phyloP scores from a whole-genome alignment of 37 sponge, comb jelly and placozoan genomes.

The Bolinopsis microptera region DNA sequence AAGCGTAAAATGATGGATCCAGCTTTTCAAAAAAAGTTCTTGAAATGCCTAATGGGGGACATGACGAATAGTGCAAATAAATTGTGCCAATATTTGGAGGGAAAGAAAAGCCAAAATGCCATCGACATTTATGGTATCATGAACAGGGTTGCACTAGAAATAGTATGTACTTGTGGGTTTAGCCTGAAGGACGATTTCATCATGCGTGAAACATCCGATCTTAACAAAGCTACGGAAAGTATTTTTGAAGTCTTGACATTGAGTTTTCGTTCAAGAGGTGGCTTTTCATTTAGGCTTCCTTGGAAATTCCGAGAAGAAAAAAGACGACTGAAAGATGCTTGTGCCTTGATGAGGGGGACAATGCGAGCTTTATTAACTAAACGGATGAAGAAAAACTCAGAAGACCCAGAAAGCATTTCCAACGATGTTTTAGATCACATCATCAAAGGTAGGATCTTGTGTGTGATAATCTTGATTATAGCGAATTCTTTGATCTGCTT shows the following conservation, averaged over 20 bases:
- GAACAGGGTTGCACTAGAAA: slow-evolving; percentile 16
- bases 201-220: neutral
- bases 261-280: neutral
- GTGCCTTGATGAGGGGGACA: neutral
- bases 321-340: neutral
- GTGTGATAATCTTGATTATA: too few species aligned
- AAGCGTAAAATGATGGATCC: slow-evolving; percentile 29
- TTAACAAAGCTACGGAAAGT: neutral
- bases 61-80: neutral
- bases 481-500: too few species aligned
- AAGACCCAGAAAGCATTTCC: neutral
- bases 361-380: neutral
- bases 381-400: neutral
- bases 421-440: neutral
- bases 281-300: neutral
- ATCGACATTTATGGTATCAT: neutral
- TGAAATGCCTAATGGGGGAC: neutral
- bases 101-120: neutral
- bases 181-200: slow-evolving; percentile 4
- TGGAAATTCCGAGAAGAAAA: slow-evolving; percentile 22
- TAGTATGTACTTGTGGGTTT: slow-evolving; percentile 10
- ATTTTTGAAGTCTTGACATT: neutral
- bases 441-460: neutral
- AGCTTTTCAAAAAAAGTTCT: neutral
- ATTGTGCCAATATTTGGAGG: neutral